Conservation (phyloP, 1,140 invertebrate species). For the Nasonia giraulti region DNA sequence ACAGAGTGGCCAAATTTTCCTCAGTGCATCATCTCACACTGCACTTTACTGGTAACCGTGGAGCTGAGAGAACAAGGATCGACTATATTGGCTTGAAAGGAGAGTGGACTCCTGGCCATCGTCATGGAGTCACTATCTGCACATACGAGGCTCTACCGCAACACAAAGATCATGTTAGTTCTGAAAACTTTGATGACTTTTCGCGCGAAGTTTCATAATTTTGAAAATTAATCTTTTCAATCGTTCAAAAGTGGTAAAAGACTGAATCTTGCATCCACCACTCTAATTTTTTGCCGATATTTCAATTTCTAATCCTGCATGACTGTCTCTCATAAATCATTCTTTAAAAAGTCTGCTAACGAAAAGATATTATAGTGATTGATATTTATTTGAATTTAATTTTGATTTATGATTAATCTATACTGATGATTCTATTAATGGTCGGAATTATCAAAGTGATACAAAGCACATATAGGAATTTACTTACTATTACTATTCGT, state of each 20-base stretch:
- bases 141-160: slow-evolving; percentile 91
- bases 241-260: not conserved
- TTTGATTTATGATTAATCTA: too few relatives aligned
- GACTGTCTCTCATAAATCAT: too few relatives aligned
- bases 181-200: slow-evolving; percentile 43
- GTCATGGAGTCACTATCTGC: slow-evolving; percentile 92
- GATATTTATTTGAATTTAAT: too few relatives aligned
- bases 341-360: too few relatives aligned
- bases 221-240: not conserved
- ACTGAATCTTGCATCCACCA: not conserved
- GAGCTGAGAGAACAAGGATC: slow-evolving; percentile 87
- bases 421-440: too few relatives aligned
- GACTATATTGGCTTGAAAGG: slow-evolving; percentile 97
- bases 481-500: not conserved
- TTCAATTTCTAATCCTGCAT: too few relatives aligned
- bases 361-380: too few relatives aligned
- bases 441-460: not conserved
- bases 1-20: slow-evolving; percentile 88
- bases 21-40: slow-evolving; percentile 90
- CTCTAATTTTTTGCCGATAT: not conserved
- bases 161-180: slow-evolving; percentile 85
- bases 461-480: not conserved
- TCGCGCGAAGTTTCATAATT: slow-evolving; percentile 47
- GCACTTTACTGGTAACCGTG: slow-evolving; percentile 92
- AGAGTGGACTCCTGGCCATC: slow-evolving; percentile 88